A percentile compares a stretch with the other conserved stretches of the same genome.
phyloP scores from a whole-genome alignment of 2,888 invertebrate genomes.

The Caenorhabditis panamensis region DNA sequence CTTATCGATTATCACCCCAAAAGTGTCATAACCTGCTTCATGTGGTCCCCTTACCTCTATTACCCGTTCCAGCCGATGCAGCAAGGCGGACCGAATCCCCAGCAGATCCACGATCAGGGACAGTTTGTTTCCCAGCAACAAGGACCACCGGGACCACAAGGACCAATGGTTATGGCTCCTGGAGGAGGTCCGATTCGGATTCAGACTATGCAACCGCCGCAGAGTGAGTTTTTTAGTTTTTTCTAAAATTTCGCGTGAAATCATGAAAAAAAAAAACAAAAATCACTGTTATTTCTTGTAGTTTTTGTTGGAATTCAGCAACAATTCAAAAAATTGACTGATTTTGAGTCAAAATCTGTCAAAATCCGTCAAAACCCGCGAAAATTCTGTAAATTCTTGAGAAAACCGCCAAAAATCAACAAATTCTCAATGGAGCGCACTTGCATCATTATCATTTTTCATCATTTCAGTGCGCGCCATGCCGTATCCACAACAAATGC shows the following conservation, averaged over 20 bases:
- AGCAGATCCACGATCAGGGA: too few relatives aligned
- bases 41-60: neutral
- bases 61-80: slow-evolving; percentile 44
- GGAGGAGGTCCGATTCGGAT: slow-evolving; percentile 28
- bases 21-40: too few relatives aligned
- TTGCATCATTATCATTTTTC: too few relatives aligned
- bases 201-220: slow-evolving; percentile 36
- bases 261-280: too few relatives aligned
- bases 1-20: too few relatives aligned
- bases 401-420: neutral
- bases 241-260: too few relatives aligned
- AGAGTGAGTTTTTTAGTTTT: slow-evolving; percentile 4
- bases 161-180: slow-evolving; percentile 26
- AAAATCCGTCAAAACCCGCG: neutral
- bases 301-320: too few relatives aligned
- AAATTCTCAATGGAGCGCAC: too few relatives aligned
- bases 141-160: neutral
- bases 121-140: slow-evolving; percentile 44
- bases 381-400: neutral
- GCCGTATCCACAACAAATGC: slow-evolving; percentile 52
- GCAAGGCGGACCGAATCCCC: too few relatives aligned
- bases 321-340: too few relatives aligned
- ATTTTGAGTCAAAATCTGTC: neutral
- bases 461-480: slow-evolving; percentile 34
- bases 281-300: too few relatives aligned